Conservation (phyloP, 1,140 invertebrate species). For the Branchinecta lindahli region DNA sequence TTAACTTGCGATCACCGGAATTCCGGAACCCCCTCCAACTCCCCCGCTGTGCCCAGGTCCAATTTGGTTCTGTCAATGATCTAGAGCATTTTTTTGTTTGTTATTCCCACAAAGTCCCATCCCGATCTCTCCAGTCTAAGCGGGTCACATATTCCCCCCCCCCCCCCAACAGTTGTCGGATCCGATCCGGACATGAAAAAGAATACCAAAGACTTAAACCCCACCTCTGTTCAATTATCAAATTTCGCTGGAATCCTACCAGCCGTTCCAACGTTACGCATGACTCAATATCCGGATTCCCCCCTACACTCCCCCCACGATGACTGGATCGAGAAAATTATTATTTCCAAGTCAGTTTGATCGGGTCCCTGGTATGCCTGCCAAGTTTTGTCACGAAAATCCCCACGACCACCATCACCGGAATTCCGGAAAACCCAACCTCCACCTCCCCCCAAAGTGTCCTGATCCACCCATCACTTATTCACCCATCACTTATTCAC, state of each 20-base stretch:
- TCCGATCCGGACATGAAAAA: neutral
- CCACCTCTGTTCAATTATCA: neutral
- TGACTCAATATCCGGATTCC: neutral
- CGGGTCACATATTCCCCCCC: neutral
- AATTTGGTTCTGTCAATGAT: slow-evolving; percentile 1
- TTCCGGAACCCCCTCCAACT: neutral
- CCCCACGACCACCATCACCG: too few relatives aligned
- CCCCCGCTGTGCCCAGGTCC: neutral
- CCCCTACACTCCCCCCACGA: too few relatives aligned
- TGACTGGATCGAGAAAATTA: too few relatives aligned
- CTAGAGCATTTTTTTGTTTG: neutral
- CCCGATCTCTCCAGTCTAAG: slow-evolving; percentile 1
- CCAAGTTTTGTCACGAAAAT: too few relatives aligned
- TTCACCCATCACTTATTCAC: too few relatives aligned
- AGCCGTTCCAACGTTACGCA: neutral
- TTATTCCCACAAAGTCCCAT: slow-evolving; percentile 1
- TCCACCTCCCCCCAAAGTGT: too few relatives aligned
- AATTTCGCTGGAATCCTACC: neutral
- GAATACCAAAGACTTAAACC: too few relatives aligned
- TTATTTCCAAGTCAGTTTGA: too few relatives aligned
- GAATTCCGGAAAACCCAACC: too few relatives aligned
- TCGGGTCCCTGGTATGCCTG: too few relatives aligned
- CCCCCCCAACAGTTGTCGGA: neutral
- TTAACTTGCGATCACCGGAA: too few relatives aligned
- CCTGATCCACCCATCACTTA: too few relatives aligned